phyloP scores from a whole-genome alignment of 2,888 invertebrate species.

The Meiosimyza platycephala region DNA sequence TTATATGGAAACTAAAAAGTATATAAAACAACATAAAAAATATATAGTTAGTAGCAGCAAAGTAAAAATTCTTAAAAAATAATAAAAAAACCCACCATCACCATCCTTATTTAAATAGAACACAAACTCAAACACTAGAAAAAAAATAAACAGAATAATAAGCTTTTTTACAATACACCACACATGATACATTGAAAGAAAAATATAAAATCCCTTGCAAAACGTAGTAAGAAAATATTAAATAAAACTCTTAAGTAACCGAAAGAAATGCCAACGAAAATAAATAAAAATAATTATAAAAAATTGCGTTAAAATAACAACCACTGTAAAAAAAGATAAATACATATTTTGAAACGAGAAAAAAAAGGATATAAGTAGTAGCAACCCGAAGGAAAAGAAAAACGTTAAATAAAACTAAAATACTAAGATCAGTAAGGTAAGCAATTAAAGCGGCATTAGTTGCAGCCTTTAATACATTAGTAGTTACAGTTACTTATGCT shows the following conservation, averaged over 20 bases:
- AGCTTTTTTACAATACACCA: too few relatives aligned
- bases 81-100: neutral
- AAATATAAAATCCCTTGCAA: neutral
- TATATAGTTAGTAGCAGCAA: neutral
- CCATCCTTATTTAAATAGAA: conserved; percentile 1
- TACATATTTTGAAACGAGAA: neutral
- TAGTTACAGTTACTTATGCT: neutral
- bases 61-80: neutral
- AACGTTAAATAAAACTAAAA: neutral
- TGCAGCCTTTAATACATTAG: conserved; percentile 3
- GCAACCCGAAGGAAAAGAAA: neutral
- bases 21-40: neutral
- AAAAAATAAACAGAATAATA: conserved; percentile 12
- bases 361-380: neutral
- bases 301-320: conserved; percentile 19
- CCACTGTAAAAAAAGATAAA: neutral
- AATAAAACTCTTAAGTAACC: conserved; percentile 28
- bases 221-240: conserved; percentile 3
- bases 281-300: conserved; percentile 25
- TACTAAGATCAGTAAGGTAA: neutral
- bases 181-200: conserved; percentile 1
- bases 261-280: conserved; percentile 40
- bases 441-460: neutral
- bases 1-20: neutral
- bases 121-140: neutral